Evolutionary conservation across 2,888 invertebrate genomes (phyloP).

Genomic region (Drosophila helvetica): DNA sequence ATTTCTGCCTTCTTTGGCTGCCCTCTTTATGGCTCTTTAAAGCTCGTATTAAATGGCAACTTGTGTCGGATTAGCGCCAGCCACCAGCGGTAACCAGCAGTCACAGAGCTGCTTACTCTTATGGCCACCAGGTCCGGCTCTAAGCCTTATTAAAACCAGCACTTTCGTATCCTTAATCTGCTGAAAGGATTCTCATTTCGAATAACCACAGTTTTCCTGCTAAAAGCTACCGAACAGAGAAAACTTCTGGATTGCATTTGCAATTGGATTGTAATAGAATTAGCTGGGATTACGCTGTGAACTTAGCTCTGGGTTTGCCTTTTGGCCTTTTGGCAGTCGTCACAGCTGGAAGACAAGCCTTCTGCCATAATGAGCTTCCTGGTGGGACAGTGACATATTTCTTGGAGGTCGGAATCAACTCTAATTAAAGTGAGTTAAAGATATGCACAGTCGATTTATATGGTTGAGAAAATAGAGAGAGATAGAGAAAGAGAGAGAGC

Average conservation of each 20-base stretch:
- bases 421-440: too few relatives aligned
- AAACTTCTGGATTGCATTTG: constrained; percentile 51
- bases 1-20: constrained; percentile 37
- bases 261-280: constrained; percentile 51
- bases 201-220: neutral
- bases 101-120: neutral
- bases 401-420: neutral
- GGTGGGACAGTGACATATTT: neutral
- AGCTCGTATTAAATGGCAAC: constrained; percentile 55
- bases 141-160: neutral
- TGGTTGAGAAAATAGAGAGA: too few relatives aligned
- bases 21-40: constrained; percentile 67
- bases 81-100: neutral
- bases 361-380: constrained; percentile 25
- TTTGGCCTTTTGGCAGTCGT: neutral
- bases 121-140: constrained; percentile 16
- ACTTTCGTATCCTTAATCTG: neutral
- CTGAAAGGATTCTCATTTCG: neutral
- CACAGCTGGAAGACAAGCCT: constrained; percentile 27
- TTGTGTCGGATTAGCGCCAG: constrained; percentile 51
- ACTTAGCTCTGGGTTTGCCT: neutral
- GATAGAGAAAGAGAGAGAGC: too few relatives aligned
- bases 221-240: neutral
- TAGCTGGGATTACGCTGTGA: constrained; percentile 18
- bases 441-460: too few relatives aligned